Conservation (phyloP, 2,797 vertebrate species). For the Clarias fuscus region DNA sequence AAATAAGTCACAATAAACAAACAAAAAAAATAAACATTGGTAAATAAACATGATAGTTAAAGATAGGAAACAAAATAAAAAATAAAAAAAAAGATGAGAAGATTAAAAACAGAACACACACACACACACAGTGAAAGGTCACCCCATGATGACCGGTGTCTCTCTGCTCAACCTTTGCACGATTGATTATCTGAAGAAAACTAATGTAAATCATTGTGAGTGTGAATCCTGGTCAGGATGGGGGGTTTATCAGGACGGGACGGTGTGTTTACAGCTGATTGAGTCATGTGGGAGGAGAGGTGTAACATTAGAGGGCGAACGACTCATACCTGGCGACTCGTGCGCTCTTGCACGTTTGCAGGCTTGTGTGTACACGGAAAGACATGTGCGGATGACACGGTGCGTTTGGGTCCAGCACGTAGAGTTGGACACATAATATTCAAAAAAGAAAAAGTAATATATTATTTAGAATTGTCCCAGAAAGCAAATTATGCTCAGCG, state of each 20-base stretch:
- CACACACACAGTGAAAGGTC: neutral
- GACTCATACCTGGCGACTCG: neutral
- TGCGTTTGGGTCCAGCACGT: no score
- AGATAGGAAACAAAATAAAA: no score
- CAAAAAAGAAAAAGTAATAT: no score
- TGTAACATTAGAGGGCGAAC: constrained; percentile 8
- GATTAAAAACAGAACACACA: neutral
- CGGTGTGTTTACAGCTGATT: constrained; percentile 6
- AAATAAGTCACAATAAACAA: no score
- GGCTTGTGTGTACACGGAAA: neutral
- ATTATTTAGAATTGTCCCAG: neutral
- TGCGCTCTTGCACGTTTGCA: neutral
- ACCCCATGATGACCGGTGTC: neutral
- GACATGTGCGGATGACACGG: no score
- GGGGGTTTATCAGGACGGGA: neutral
- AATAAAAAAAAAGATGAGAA: no score
- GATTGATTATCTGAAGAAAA: neutral
- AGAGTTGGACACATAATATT: no score
- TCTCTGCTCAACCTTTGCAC: neutral
- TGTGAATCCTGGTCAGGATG: no score
- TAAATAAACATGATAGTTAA: no score
- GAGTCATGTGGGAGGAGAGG: neutral
- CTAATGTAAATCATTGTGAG: neutral
- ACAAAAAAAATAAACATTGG: no score
- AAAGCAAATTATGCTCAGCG: neutral